A percentile compares a stretch with the other conserved stretches of the same genome.
Evolutionary conservation across 2,113 vertebrate species (phyloP).

Genomic region (Columbina picui): DNA sequence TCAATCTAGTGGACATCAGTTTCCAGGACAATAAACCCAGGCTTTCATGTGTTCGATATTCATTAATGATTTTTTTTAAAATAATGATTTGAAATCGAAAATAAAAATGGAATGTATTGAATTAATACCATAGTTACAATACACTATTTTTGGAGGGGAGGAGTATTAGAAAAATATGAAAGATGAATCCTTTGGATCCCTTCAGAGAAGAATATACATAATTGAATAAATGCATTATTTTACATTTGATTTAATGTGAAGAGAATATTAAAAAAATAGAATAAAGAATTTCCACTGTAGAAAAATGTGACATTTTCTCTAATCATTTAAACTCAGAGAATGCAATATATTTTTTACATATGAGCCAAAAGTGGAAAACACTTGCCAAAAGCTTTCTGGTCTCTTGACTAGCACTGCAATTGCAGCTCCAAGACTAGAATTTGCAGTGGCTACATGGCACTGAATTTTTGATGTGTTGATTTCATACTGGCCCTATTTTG

Average conservation of each 20-base stretch:
- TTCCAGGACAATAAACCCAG: not conserved
- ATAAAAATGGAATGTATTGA: not conserved
- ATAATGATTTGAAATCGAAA: not conserved
- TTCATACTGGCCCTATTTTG: not conserved
- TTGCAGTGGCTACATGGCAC: not conserved
- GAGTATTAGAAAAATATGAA: not conserved
- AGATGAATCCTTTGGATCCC: not conserved
- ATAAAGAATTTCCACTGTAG: not conserved
- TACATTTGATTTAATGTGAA: not conserved
- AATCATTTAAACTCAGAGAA: not conserved
- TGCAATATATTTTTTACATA: not conserved
- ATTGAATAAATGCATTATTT: not conserved
- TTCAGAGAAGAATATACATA: not conserved
- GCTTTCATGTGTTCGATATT: not conserved
- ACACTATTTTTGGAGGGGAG: not conserved
- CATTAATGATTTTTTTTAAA: not conserved
- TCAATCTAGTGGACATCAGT: not conserved
- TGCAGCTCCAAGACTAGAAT: not conserved
- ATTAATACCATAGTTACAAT: not conserved
- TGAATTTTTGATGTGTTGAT: conserved; percentile 10
- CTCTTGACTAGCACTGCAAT: not conserved
- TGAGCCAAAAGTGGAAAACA: not conserved
- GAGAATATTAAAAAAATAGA: not conserved
- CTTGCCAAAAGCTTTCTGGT: not conserved
- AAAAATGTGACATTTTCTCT: not conserved